Evolutionary conservation across 2,888 invertebrate genomes (phyloP).

Genomic region (Phrixothrix hirtus): DNA sequence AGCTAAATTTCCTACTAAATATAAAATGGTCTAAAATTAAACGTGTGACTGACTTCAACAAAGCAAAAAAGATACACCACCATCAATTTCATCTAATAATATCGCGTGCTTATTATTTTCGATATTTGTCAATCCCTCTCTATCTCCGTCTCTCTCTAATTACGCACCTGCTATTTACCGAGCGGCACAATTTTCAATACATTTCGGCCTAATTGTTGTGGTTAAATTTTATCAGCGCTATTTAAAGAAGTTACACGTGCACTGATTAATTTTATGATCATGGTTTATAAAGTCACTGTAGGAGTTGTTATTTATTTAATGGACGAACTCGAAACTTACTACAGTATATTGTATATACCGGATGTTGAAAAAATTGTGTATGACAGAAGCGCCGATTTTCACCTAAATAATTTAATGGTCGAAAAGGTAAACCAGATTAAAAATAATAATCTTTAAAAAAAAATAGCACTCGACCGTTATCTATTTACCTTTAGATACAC

Average conservation of each 20-base stretch:
- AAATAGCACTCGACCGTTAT: too few species aligned
- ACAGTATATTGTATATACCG: too few species aligned
- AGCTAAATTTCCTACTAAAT: conserved; percentile 2
- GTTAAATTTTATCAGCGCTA: background rate
- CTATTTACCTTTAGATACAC: too few species aligned
- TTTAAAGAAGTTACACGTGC: background rate
- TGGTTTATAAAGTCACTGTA: background rate
- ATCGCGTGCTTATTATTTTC: background rate
- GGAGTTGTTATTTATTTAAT: background rate
- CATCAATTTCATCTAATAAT: background rate
- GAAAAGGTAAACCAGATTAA: too few species aligned
- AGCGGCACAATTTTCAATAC: background rate
- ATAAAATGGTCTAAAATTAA: conserved; percentile 9
- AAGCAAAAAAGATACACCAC: background rate
- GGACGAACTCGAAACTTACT: background rate
- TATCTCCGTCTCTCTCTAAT: background rate
- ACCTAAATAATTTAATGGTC: too few species aligned
- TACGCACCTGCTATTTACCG: too few species aligned
- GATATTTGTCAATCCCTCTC: background rate
- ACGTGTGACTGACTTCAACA: conserved; percentile 5
- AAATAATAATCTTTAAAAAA: too few species aligned
- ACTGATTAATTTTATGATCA: background rate
- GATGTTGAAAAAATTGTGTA: too few species aligned
- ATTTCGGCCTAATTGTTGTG: too few species aligned
- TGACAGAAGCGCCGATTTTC: too few species aligned